phyloP scores from a whole-genome alignment of 2,888 invertebrate species.

The Macaria liturata region DNA sequence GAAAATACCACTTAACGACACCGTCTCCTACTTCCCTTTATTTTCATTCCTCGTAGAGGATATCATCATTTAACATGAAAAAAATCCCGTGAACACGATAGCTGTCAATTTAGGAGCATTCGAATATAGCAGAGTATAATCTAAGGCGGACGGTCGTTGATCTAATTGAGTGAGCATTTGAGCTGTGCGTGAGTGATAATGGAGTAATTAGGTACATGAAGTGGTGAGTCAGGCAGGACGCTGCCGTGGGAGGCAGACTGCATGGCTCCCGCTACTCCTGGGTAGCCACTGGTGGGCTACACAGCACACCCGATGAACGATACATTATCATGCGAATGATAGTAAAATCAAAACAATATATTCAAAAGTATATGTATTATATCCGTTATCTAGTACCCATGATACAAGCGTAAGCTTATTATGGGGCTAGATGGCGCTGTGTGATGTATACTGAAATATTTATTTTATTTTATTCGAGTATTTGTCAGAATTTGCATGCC shows the following conservation, averaged over 20 bases:
- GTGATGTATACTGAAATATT: too few species aligned
- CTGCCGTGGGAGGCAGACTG: constrained; percentile 79
- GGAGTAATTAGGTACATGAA: constrained; percentile 78
- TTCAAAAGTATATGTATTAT: too few species aligned
- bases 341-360: too few species aligned
- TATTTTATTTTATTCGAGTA: too few species aligned
- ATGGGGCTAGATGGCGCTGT: too few species aligned
- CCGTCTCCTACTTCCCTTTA: constrained; percentile 5
- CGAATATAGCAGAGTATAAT: constrained; percentile 64
- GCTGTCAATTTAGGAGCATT: constrained; percentile 56
- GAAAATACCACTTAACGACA: too few species aligned
- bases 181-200: constrained; percentile 80
- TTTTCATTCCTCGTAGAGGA: constrained; percentile 7
- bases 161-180: constrained; percentile 81
- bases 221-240: constrained; percentile 80
- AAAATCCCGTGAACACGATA: constrained; percentile 41
- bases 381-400: too few species aligned
- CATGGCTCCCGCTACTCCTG: constrained; percentile 66
- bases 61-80: constrained; percentile 17
- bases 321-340: too few species aligned
- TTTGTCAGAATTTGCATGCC: too few species aligned
- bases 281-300: constrained; percentile 35
- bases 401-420: too few species aligned
- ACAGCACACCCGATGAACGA: too few species aligned
- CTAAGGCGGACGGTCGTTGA: constrained; percentile 73